Percentiles rank a stretch among this genome's conserved stretches.
These are phyloP conservation scores for Ceratina calcarata DNA, from an alignment of 1,140 invertebrate genomes.

Conservation along the genomic window DNA sequence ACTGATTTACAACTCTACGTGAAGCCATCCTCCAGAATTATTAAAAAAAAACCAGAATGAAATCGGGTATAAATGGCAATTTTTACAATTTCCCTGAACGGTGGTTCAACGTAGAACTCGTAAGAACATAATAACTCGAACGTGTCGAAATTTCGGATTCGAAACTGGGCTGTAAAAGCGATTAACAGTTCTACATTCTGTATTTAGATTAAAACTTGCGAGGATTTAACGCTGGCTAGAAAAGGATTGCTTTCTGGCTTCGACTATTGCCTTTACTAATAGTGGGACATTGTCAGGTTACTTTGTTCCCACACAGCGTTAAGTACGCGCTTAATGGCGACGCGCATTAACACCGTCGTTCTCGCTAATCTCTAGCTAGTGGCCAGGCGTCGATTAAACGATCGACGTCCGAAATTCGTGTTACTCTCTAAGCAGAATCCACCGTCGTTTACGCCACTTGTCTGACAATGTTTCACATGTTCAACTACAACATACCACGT, in stretches of 20 bases:
- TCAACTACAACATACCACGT: background rate
- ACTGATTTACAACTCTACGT: background rate
- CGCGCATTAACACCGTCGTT: constrained; percentile 45
- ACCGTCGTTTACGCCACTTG: background rate
- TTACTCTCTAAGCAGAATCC: background rate
- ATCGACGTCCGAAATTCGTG: constrained; percentile 51
- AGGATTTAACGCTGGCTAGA: constrained; percentile 28
- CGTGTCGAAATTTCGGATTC: too few relatives aligned
- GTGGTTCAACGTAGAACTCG: too few relatives aligned
- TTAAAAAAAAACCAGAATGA: background rate
- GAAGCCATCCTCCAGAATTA: background rate
- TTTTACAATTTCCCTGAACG: background rate
- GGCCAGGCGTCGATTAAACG: constrained; percentile 56
- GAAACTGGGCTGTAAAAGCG: too few relatives aligned
- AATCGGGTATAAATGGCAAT: background rate
- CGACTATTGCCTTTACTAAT: background rate
- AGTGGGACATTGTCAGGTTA: too few relatives aligned
- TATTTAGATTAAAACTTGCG: too few relatives aligned
- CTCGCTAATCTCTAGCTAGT: constrained; percentile 48
- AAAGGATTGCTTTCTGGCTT: constrained; percentile 21
- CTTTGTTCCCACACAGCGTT: constrained; percentile 28
- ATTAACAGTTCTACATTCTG: constrained; percentile 1
- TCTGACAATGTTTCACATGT: background rate
- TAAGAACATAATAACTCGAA: too few relatives aligned
- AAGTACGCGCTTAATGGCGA: constrained; percentile 49